Evolutionary conservation across 2,888 invertebrate species (phyloP).

Genomic region (Rotaria sp.): DNA sequence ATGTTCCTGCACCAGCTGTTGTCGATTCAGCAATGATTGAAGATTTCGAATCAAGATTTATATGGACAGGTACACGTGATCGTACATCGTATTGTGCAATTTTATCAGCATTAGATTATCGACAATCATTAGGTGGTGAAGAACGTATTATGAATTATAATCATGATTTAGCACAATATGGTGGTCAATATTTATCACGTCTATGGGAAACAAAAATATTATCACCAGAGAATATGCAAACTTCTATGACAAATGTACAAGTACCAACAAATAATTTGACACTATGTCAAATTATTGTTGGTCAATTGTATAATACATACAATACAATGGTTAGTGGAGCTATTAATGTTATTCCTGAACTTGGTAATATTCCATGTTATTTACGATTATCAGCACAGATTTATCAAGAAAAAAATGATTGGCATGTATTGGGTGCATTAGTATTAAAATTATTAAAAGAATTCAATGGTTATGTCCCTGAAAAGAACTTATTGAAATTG

Average conservation of each 20-base stretch:
- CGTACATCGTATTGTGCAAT: not conserved
- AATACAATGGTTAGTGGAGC: not conserved
- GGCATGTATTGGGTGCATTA: not conserved
- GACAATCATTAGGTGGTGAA: not conserved
- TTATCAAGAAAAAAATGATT: not conserved
- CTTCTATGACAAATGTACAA: not conserved
- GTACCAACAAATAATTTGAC: not conserved
- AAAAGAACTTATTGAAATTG: not conserved
- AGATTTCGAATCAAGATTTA: not conserved
- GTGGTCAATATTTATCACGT: not conserved
- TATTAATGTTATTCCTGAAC: not conserved
- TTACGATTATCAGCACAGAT: not conserved
- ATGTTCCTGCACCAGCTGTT: not conserved
- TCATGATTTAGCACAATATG: not conserved
- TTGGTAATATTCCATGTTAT: not conserved
- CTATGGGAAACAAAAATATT: not conserved
- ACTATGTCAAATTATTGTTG: not conserved
- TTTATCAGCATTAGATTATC: not conserved
- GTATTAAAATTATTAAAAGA: not conserved
- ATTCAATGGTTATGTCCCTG: not conserved
- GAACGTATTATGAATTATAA: not conserved
- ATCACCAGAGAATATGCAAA: not conserved
- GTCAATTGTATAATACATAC: not conserved
- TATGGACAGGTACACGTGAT: conserved; percentile 18
- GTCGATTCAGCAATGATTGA: not conserved